Conservation (phyloP, 2,888 invertebrate species). For the Leucozona laternaria region DNA sequence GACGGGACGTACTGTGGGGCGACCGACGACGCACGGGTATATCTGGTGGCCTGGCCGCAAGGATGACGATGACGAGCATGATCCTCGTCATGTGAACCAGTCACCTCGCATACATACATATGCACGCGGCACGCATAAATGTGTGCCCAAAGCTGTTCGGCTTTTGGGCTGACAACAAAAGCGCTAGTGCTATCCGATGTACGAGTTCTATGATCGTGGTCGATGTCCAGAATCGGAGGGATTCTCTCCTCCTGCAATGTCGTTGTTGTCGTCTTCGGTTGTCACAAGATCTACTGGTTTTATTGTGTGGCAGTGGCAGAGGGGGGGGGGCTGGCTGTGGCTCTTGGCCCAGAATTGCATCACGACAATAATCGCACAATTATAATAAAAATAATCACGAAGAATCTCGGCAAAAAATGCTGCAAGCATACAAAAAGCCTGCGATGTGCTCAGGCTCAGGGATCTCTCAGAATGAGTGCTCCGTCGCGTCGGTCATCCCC, state of each 20-base stretch:
- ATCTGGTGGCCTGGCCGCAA: too few relatives aligned
- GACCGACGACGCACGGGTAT: slow-evolving; percentile 6
- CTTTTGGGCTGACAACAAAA: slow-evolving; percentile 73
- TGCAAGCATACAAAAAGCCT: slow-evolving; percentile 31
- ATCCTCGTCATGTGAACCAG: slow-evolving; percentile 70
- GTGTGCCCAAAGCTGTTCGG: slow-evolving; percentile 67
- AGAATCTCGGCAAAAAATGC: slow-evolving; percentile 59
- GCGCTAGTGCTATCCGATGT: slow-evolving; percentile 27
- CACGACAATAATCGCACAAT: slow-evolving; percentile 81
- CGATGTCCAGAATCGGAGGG: slow-evolving; percentile 45
- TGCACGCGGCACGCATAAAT: slow-evolving; percentile 47
- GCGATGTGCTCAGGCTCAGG: slow-evolving; percentile 45
- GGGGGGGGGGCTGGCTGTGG: background rate
- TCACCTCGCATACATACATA: slow-evolving; percentile 63
- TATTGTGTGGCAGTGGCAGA: slow-evolving; percentile 53
- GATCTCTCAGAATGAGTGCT: slow-evolving; percentile 48
- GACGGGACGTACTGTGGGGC: slow-evolving; percentile 39
- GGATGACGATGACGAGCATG: slow-evolving; percentile 73
- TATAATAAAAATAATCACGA: slow-evolving; percentile 82
- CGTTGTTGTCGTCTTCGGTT: slow-evolving; percentile 72
- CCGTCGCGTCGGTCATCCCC: background rate
- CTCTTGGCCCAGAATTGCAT: slow-evolving; percentile 78
- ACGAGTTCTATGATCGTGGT: slow-evolving; percentile 61
- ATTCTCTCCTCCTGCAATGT: slow-evolving; percentile 79
- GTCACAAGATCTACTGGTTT: slow-evolving; percentile 65